Conservation (phyloP, 2,113 vertebrate genomes). For the Tenebrosternarchus preto region DNA sequence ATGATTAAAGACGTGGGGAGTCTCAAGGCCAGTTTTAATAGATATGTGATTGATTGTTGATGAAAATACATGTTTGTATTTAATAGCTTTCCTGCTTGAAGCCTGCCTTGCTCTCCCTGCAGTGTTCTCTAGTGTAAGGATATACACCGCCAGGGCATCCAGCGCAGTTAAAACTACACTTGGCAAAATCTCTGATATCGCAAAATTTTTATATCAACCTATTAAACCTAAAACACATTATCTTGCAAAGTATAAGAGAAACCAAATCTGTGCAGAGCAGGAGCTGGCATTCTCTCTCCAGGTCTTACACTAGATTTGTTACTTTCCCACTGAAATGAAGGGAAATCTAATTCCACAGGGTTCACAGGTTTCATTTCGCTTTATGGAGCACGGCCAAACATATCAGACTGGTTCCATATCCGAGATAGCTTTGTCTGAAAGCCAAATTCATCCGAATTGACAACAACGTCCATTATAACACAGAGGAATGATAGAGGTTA, state of each 20-base stretch:
- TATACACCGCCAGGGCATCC: slow-evolving; percentile 46
- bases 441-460: slow-evolving; percentile 55
- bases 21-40: slow-evolving; percentile 18
- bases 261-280: slow-evolving; percentile 55
- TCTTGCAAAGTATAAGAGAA: slow-evolving; percentile 60
- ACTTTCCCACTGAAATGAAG: slow-evolving; percentile 54
- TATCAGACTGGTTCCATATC: slow-evolving; percentile 48
- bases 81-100: slow-evolving; percentile 46
- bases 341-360: slow-evolving; percentile 55
- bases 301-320: slow-evolving; percentile 63
- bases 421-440: slow-evolving; percentile 48
- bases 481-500: slow-evolving; percentile 41
- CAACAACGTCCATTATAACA: slow-evolving; percentile 38
- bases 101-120: slow-evolving; percentile 37
- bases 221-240: slow-evolving; percentile 63
- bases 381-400: slow-evolving; percentile 50
- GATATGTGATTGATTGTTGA: slow-evolving; percentile 45
- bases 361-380: slow-evolving; percentile 56
- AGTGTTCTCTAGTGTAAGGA: slow-evolving; percentile 40
- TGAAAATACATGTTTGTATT: slow-evolving; percentile 37
- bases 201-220: slow-evolving; percentile 57
- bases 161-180: slow-evolving; percentile 57
- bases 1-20: slow-evolving; percentile 18
- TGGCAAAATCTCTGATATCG: slow-evolving; percentile 57
- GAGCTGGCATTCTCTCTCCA: slow-evolving; percentile 43